Conservation (phyloP, 2,113 vertebrate species). For the Cochlearius cochlearius region DNA sequence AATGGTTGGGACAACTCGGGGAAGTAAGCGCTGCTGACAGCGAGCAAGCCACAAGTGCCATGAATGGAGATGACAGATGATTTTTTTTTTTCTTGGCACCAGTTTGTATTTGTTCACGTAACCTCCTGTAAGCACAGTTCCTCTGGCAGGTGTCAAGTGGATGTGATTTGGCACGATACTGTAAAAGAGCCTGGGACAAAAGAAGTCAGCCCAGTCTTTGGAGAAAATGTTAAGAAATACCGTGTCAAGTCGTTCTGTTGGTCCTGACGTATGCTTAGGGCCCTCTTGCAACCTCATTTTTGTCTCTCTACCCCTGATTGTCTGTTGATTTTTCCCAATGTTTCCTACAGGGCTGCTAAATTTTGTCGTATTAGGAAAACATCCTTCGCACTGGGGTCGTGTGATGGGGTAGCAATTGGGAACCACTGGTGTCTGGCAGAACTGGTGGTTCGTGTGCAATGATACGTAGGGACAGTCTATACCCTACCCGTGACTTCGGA, state of each 20-base stretch:
- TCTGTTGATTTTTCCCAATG: background rate
- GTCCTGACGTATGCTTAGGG: accelerated
- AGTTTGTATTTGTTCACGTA: background rate
- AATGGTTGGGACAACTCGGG: background rate
- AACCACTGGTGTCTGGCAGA: no score
- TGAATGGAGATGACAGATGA: background rate
- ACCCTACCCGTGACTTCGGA: background rate
- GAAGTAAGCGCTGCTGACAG: background rate
- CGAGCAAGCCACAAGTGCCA: background rate
- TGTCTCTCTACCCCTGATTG: background rate
- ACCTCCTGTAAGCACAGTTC: background rate
- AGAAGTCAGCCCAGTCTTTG: background rate
- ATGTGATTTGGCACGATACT: background rate
- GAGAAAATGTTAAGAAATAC: background rate
- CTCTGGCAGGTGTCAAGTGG: background rate
- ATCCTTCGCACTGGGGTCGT: background rate
- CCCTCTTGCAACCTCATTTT: background rate
- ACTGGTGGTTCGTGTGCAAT: background rate
- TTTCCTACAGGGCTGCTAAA: background rate
- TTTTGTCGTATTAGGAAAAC: background rate
- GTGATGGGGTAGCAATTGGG: background rate
- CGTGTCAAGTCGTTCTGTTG: no score
- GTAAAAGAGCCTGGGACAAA: background rate
- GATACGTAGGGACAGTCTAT: accelerated
- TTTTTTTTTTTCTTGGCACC: background rate